Evolutionary conservation across 2,113 vertebrate species (phyloP).

Genomic region (Gasterosteus nipponicus): DNA sequence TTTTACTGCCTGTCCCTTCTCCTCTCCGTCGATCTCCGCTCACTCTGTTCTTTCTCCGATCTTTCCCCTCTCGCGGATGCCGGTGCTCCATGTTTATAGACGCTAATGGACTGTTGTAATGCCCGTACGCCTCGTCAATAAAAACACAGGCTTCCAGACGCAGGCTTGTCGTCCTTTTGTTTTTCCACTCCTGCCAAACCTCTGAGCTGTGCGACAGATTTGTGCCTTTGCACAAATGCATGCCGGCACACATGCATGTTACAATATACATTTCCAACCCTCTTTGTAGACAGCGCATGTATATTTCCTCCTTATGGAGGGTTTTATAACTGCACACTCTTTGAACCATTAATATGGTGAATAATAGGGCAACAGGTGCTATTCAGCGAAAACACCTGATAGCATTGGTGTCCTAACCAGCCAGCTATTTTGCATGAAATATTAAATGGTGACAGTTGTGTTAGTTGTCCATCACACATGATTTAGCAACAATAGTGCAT

Average conservation of each 20-base stretch:
- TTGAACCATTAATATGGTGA: background rate
- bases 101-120: slow-evolving; percentile 64
- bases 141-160: slow-evolving; percentile 55
- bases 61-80: slow-evolving; percentile 30
- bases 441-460: background rate
- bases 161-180: slow-evolving; percentile 49
- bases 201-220: slow-evolving; percentile 25
- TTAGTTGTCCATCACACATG: background rate
- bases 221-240: slow-evolving; percentile 10
- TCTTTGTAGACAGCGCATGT: background rate
- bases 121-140: slow-evolving; percentile 61
- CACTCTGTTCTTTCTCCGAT: slow-evolving; percentile 26
- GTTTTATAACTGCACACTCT: background rate
- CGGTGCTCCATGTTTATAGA: slow-evolving; percentile 63
- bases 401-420: background rate
- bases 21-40: slow-evolving; percentile 8
- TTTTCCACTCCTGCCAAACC: slow-evolving; percentile 52
- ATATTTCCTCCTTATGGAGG: background rate
- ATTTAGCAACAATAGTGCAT: background rate
- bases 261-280: background rate
- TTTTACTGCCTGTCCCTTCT: slow-evolving; percentile 17
- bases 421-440: background rate
- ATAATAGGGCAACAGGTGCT: background rate
- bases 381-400: background rate
- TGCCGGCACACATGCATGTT: background rate